Percentiles rank a stretch among this genome's conserved stretches.
These are phyloP conservation scores for Microtus montanus DNA, from an alignment of 2,113 vertebrate genomes.

Conservation along the genomic window DNA sequence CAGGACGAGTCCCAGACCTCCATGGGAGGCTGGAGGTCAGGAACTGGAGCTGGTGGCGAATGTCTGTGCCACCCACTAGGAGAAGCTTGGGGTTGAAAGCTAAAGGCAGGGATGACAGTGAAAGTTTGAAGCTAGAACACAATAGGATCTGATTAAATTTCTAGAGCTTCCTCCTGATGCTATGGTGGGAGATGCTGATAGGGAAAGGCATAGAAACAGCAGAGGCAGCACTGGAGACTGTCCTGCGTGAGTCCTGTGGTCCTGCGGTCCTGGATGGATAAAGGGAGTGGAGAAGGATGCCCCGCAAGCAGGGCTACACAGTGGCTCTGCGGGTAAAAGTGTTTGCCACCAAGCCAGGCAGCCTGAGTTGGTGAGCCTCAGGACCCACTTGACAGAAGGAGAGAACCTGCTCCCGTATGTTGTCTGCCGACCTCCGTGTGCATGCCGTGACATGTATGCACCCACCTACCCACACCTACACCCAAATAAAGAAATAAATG, in stretches of 20 bases:
- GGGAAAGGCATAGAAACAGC: neutral
- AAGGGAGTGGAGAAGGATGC: too few species aligned
- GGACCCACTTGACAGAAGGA: neutral
- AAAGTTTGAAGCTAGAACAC: neutral
- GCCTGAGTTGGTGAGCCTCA: neutral
- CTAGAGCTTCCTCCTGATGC: neutral
- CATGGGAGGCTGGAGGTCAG: neutral
- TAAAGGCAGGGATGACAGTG: too few species aligned
- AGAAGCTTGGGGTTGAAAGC: neutral
- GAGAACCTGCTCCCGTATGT: neutral
- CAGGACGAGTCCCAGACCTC: fast-evolving
- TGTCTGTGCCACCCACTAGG: neutral
- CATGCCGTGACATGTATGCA: neutral
- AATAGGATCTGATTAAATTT: neutral
- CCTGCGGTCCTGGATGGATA: neutral
- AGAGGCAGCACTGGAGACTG: neutral
- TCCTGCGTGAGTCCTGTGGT: too few species aligned
- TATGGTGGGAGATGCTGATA: neutral
- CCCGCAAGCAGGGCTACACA: neutral
- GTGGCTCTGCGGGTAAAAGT: neutral
- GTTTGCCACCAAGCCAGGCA: too few species aligned
- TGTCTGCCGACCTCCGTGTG: neutral
- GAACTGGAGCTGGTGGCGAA: neutral
- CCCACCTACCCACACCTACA: neutral
- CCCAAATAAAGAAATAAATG: neutral